phyloP scores from a whole-genome alignment of 2,113 vertebrate genomes.

The Periophthalmus modestus region DNA sequence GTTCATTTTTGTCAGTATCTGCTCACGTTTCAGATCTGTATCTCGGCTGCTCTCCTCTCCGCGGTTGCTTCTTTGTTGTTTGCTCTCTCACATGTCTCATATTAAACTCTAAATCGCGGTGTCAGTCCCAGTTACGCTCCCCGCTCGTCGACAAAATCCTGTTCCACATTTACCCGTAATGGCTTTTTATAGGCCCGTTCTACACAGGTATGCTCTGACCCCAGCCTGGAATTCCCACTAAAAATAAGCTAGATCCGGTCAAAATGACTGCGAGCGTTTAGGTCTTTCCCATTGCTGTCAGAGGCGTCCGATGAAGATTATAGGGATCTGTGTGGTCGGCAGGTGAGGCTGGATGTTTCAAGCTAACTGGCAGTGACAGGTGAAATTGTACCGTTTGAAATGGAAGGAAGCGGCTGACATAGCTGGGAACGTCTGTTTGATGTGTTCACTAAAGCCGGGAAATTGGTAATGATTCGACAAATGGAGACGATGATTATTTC shows the following conservation, averaged over 20 bases:
- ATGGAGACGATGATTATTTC: neutral
- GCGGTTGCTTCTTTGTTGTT: neutral
- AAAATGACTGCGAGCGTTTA: conserved; percentile 36
- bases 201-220: conserved; percentile 28
- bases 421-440: neutral
- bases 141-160: neutral
- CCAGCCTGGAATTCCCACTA: conserved; percentile 46
- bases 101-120: neutral
- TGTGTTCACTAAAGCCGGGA: neutral
- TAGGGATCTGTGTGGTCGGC: conserved; percentile 5
- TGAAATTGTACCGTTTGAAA: neutral
- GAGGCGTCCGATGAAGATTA: conserved; percentile 23
- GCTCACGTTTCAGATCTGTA: neutral
- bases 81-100: neutral
- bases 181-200: neutral
- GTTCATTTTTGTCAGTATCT: no score
- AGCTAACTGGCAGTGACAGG: conserved; percentile 16
- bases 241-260: conserved; percentile 26
- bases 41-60: neutral
- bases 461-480: neutral
- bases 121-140: conserved; percentile 19
- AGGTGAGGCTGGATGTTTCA: conserved; percentile 16
- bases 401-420: neutral
- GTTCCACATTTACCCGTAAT: conserved; percentile 17
- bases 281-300: conserved; percentile 11